A percentile compares a stretch with the other conserved stretches of the same genome.
These are phyloP conservation scores for Sminthurinus aureus DNA, from an alignment of 2,888 invertebrate genomes.

Conservation along the genomic window DNA sequence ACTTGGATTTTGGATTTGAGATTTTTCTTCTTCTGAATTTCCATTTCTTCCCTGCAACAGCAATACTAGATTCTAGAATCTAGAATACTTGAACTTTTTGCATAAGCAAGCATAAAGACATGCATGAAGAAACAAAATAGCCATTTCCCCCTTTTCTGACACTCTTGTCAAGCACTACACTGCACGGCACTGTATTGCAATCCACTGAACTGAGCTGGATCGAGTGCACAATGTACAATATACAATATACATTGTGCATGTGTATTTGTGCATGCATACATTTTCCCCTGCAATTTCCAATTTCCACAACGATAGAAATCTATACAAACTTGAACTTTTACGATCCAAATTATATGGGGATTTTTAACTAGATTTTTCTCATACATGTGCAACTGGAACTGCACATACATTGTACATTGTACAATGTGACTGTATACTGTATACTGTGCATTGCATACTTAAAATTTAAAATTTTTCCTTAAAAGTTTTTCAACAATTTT, in stretches of 20 bases:
- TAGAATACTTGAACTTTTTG: not conserved
- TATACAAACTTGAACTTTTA: too few relatives aligned
- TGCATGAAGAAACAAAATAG: slow-evolving; percentile 14
- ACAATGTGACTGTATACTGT: too few relatives aligned
- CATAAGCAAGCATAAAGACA: not conserved
- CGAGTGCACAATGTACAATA: not conserved
- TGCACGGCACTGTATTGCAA: not conserved
- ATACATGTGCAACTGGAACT: too few relatives aligned
- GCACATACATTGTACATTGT: too few relatives aligned
- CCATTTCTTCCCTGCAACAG: not conserved
- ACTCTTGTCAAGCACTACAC: not conserved
- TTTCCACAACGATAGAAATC: not conserved
- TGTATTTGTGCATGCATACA: not conserved
- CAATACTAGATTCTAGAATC: too few relatives aligned
- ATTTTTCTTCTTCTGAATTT: not conserved
- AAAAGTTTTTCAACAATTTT: too few relatives aligned
- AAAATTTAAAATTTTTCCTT: too few relatives aligned
- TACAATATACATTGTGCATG: not conserved
- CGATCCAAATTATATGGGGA: too few relatives aligned
- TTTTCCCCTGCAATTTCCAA: not conserved
- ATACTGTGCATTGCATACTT: too few relatives aligned
- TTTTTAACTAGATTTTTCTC: too few relatives aligned
- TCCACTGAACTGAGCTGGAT: too few relatives aligned
- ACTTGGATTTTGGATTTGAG: not conserved
- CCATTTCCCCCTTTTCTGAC: slow-evolving; percentile 2